Evolutionary conservation across 2,888 invertebrate species (phyloP).

Genomic region (Diarsia brunnea): DNA sequence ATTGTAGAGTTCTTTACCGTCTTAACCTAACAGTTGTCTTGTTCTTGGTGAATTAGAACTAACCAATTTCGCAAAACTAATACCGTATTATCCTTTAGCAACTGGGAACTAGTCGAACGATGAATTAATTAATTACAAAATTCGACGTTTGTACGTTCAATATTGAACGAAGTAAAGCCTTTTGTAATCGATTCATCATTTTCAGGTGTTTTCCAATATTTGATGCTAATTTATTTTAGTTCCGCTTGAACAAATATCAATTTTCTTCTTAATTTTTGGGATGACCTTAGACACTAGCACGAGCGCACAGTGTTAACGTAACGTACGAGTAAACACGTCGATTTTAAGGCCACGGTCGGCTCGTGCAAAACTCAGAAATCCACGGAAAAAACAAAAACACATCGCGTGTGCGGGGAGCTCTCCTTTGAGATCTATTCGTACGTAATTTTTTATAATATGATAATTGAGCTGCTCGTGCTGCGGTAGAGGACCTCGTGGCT

Average conservation of each 20-base stretch:
- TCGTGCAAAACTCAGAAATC: too few relatives aligned
- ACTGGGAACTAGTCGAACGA: not conserved
- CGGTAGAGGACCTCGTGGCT: too few relatives aligned
- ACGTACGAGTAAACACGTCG: too few relatives aligned
- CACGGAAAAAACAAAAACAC: too few relatives aligned
- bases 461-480: too few relatives aligned
- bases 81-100: not conserved
- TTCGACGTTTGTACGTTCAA: not conserved
- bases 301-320: too few relatives aligned
- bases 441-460: too few relatives aligned
- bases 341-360: too few relatives aligned
- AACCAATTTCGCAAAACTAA: not conserved
- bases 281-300: not conserved
- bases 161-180: not conserved
- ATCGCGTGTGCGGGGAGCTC: too few relatives aligned
- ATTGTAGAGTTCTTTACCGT: not conserved
- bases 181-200: not conserved
- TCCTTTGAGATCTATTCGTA: too few relatives aligned
- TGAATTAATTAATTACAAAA: slow-evolving; percentile 1
- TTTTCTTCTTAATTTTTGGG: too few relatives aligned
- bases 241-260: not conserved
- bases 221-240: not conserved
- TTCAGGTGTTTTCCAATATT: not conserved
- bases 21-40: not conserved
- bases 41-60: not conserved